Evolutionary conservation across 2,113 vertebrate species (phyloP).

Genomic region (Lampris incognitus): DNA sequence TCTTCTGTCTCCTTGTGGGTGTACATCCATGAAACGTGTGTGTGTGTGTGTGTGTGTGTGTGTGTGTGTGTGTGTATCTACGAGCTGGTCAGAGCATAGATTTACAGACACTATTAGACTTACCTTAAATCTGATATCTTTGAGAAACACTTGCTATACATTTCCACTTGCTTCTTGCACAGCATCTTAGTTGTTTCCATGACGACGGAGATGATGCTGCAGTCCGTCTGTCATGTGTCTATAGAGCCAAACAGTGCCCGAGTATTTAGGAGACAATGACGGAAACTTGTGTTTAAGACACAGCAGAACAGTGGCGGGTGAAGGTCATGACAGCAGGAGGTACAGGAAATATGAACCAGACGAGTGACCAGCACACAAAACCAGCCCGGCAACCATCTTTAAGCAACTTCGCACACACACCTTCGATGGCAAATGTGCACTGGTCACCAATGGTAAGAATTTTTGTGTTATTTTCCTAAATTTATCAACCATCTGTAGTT

Average conservation of each 20-base stretch:
- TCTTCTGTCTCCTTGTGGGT: background rate
- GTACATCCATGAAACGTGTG: background rate
- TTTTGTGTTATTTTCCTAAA: no score
- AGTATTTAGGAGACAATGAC: constrained; percentile 65
- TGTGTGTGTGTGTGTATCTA: background rate
- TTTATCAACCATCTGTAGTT: no score
- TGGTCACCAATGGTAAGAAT: no score
- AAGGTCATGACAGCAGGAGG: constrained; percentile 48
- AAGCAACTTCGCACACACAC: no score
- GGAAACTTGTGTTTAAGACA: constrained; percentile 68
- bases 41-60: constrained; percentile 12
- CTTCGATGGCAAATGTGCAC: no score
- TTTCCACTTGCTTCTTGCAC: constrained; percentile 50
- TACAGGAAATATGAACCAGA: background rate
- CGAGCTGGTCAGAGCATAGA: background rate
- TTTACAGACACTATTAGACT: constrained; percentile 24
- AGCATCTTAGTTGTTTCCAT: constrained; percentile 84
- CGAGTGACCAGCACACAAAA: no score
- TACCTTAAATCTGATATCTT: constrained; percentile 71
- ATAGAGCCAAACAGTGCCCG: constrained; percentile 33
- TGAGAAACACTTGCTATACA: constrained; percentile 66
- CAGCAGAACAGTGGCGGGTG: background rate
- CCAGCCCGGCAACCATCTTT: no score
- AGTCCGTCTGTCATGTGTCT: constrained; percentile 1
- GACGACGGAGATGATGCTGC: constrained; percentile 71